Conservation (phyloP, 1,140 invertebrate genomes). For the Fopius arisanus region DNA sequence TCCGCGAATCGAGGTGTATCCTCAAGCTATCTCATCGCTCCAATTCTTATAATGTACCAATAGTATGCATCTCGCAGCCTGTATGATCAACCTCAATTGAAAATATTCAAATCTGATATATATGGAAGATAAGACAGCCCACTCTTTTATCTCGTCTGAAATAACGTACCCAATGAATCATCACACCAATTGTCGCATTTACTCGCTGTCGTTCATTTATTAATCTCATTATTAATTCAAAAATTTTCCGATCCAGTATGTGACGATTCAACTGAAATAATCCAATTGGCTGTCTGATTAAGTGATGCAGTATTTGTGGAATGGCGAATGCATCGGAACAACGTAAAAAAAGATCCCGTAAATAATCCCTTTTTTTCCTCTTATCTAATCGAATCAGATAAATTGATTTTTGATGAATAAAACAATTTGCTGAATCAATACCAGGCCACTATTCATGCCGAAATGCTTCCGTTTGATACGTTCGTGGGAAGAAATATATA, state of each 20-base stretch:
- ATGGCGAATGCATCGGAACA: background rate
- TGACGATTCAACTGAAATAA: background rate
- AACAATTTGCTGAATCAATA: background rate
- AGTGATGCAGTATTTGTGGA: background rate
- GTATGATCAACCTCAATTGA: constrained; percentile 25
- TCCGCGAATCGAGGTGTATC: constrained; percentile 2
- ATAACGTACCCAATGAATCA: too few species aligned
- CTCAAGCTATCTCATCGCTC: background rate
- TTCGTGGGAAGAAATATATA: background rate
- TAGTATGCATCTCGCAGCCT: constrained; percentile 19
- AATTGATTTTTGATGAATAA: background rate
- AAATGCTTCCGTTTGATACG: background rate
- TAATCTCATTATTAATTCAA: background rate
- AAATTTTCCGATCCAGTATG: background rate
- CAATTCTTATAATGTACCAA: background rate
- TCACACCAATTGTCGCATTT: too few species aligned
- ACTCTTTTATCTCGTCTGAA: background rate
- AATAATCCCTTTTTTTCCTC: background rate
- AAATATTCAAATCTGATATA: constrained; percentile 21
- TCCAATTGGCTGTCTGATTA: background rate
- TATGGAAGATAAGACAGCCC: background rate
- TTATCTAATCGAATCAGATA: background rate
- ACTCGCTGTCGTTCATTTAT: too few species aligned
- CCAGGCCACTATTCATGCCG: background rate
- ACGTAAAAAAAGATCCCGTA: background rate